Evolutionary conservation across 2,888 invertebrate species (phyloP), one percentile per base, ranked within the genome.

Genomic region (Ophion slaviceki): DNA sequence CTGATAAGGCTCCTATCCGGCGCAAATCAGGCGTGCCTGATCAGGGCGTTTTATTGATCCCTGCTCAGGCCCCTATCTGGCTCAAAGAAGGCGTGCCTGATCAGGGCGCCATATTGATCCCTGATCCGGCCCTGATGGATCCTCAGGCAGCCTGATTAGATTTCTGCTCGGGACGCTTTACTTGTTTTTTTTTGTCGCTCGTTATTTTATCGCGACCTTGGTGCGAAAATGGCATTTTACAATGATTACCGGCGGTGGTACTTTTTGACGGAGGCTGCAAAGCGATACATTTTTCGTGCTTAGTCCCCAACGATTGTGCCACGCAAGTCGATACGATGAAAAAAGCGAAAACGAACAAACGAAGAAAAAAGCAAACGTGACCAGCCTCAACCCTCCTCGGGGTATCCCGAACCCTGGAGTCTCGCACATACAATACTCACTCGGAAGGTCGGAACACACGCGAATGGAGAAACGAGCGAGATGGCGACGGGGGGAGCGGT

Each of bases 381-480:
- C 74, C 72, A 80, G 67, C 80, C 67, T 80, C 74, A 74, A 74
- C 67, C n/a, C 28, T 20, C 57, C 17, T 8, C 4, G 40, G 24
- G 45, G 57, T 28, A 10, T 47, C 47, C 32, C 32, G 32, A 32
- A 32, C 32, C 32, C 24, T n/a, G 62, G 45, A 36, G 36, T 7
- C 40, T 40, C 40, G 40, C 5, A 45, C 17, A 66, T 61, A 59
- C 57, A 62, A 17, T 24, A 8, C 17, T 40, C 17, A 20, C 17
- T 14, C n/a, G 47, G 20, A 53, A 36, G 17, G 47, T 77, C 14
- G 61, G 40, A n/a, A 24, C 24, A 59, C 59, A 47, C 47, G 47
- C 53, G 11, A 72, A 14, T 6, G 32, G 67, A 53, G 66, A 79
- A 72, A 74, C n/a, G 40, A 62, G 8, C 14, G 53, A 53, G 53